phyloP scores from a whole-genome alignment of 2,113 vertebrate genomes.

The Aramus guarauna region DNA sequence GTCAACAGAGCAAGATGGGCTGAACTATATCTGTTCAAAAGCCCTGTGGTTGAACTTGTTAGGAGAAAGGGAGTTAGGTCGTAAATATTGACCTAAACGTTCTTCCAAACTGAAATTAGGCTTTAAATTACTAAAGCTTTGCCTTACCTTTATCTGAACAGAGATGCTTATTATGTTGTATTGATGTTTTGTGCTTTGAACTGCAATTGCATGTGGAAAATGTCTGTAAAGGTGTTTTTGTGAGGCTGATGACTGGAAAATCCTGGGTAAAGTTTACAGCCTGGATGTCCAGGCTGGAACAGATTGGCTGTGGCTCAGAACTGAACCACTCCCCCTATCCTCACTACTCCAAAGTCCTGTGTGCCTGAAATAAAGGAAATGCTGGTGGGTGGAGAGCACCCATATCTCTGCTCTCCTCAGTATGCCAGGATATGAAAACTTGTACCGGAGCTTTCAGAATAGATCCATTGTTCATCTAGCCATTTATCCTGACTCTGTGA shows the following conservation, averaged over 20 bases:
- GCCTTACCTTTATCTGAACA: background rate
- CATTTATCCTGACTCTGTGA: background rate
- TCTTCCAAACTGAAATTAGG: background rate
- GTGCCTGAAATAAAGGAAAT: background rate
- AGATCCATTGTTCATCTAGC: background rate
- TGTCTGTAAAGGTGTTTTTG: background rate
- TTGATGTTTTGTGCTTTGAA: background rate
- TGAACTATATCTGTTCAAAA: background rate
- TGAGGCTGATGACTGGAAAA: background rate
- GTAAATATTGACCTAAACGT: background rate
- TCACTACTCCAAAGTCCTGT: background rate
- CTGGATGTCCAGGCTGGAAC: background rate
- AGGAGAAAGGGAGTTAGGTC: background rate
- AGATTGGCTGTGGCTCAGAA: background rate
- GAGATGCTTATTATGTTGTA: background rate
- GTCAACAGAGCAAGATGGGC: background rate
- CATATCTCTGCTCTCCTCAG: background rate
- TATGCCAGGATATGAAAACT: background rate
- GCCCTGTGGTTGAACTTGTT: background rate
- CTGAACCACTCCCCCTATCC: accelerated
- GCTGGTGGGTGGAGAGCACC: background rate
- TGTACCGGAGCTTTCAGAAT: background rate
- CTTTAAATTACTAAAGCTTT: background rate
- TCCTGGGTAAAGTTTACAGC: background rate
- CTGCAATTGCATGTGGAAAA: background rate